Evolutionary conservation across 2,797 vertebrate genomes (phyloP), one percentile per base, ranked within the genome.

Genomic region (Arrhamphus sclerolepis): DNA sequence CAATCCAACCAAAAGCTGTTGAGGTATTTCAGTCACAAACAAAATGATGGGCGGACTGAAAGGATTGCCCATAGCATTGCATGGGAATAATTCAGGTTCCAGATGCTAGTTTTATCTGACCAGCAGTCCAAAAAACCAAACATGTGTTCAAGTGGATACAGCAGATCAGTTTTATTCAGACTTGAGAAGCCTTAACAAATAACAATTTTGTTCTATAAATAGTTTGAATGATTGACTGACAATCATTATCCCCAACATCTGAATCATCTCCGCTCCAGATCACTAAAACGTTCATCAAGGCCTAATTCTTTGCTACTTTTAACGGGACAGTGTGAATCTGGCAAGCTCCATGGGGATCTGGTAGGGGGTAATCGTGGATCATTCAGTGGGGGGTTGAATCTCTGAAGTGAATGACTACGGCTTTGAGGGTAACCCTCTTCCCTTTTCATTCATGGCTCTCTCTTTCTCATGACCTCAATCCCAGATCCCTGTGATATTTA

Each of bases 401-500:
- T 81, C 67, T 79, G 72, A 69, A 75, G 66, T 21, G 62, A 70
- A 20, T 44, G 67, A 79, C 76, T 80, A 73, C 68, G 19, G 63
- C 38, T 77, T 60, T 50, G 69, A 81, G 50, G 49, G 43, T 58
- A 67, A 83, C 75, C 63, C 66, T 56, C 58, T 53, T 67, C 61
- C 44, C 61, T 56, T 39, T 55, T 66, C 68, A 77, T 78, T 80
- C 83, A 80, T 75, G 70, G 38, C 51, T 59, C 54, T 67, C n/a
- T 56, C 28, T 72, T 38, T 58, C 63, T 69, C 73, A 67, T 66
- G 68, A 81, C 82, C 67, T 79, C 78, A 67, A 73, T 77, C 69
- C 57, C 63, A 69, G 70, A 63, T 74, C 63, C n/a, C 59, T 43
- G 63, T 8, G 11, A 70, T 77, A 70, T 83, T 88, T 72, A 71